Evolutionary conservation across 2,797 vertebrate species (phyloP).

Genomic region (Bryconaethiops microstoma): DNA sequence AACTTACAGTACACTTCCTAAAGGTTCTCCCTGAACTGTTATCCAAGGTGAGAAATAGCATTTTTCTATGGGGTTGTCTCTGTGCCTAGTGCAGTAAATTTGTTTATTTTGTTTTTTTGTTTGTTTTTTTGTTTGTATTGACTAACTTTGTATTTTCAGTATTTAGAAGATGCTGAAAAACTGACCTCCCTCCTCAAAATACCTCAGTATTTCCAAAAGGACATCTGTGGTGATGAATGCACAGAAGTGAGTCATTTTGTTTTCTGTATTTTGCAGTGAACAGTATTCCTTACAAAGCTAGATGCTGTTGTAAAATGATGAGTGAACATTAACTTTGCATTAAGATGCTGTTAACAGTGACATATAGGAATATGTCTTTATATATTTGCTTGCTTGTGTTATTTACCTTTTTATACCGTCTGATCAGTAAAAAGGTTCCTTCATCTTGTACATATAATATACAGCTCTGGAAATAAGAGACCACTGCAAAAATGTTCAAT

Average conservation of each 20-base stretch:
- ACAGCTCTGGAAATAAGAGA: too few relatives aligned
- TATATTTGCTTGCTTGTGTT: too few relatives aligned
- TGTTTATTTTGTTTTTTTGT: not conserved
- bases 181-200: conserved; percentile 85
- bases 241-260: conserved; percentile 74
- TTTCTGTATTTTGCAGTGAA: not conserved
- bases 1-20: conserved; percentile 86
- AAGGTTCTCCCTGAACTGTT: conserved; percentile 84
- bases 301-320: too few relatives aligned
- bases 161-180: conserved; percentile 77
- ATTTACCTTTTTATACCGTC: too few relatives aligned
- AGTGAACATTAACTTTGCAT: too few relatives aligned
- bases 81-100: not conserved
- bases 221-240: conserved; percentile 67
- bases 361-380: too few relatives aligned
- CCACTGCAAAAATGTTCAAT: too few relatives aligned
- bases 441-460: too few relatives aligned
- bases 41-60: conserved; percentile 78
- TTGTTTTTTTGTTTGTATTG: not conserved
- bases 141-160: conserved; percentile 72
- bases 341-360: too few relatives aligned
- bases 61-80: not conserved
- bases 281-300: not conserved
- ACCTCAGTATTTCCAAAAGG: conserved; percentile 84
- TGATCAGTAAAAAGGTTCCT: too few relatives aligned